These are phyloP conservation scores for Cancer borealis DNA, from an alignment of 2,888 invertebrate genomes.

Conservation along the genomic window DNA sequence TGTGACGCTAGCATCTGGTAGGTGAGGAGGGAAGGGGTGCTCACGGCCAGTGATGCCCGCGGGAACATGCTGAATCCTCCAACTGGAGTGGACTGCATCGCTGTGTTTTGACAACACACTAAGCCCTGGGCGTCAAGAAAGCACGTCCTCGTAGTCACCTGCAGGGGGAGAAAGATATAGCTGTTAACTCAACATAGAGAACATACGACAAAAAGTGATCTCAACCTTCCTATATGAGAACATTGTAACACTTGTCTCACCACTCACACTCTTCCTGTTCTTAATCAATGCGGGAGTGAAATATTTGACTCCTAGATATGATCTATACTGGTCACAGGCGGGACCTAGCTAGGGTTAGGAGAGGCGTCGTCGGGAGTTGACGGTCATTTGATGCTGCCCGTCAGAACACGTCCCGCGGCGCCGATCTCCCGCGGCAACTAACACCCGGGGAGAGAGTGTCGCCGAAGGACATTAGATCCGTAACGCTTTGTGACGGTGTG, in stretches of 20 bases:
- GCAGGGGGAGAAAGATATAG: neutral
- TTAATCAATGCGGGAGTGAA: neutral
- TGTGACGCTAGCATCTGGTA: conserved; percentile 67
- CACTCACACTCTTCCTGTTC: neutral
- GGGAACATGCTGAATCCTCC: conserved; percentile 67
- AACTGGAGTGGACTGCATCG: conserved; percentile 66
- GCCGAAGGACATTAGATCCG: conserved; percentile 21
- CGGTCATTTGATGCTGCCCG: neutral
- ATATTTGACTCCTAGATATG: neutral
- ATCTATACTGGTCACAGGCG: neutral
- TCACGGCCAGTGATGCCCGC: conserved; percentile 59
- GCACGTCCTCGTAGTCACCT: neutral
- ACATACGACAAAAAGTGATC: neutral
- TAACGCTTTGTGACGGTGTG: conserved; percentile 8
- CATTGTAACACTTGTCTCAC: neutral
- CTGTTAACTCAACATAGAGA: neutral
- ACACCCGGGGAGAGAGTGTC: conserved; percentile 13
- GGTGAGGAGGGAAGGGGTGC: conserved; percentile 58
- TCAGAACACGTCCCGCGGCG: conserved; percentile 50
- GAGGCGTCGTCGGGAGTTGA: neutral
- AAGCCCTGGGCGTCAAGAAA: neutral
- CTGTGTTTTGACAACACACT: neutral
- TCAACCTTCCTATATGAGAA: neutral
- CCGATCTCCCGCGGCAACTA: conserved; percentile 48
- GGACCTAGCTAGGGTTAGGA: neutral